phyloP scores from a whole-genome alignment of 1,140 invertebrate species.

The Sarcophaga peregrina region DNA sequence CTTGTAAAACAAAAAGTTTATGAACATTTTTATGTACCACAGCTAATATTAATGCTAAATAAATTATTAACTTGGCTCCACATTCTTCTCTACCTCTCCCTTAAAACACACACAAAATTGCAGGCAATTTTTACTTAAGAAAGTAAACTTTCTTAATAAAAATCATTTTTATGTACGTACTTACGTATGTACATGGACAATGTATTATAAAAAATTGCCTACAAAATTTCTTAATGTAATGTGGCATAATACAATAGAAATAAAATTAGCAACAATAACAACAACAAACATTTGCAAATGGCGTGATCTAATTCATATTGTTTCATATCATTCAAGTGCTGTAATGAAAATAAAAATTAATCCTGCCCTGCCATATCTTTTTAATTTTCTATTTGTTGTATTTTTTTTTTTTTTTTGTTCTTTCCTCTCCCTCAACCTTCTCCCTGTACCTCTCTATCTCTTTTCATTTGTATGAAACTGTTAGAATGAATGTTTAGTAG shows the following conservation, averaged over 20 bases:
- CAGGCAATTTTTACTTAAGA: too few species aligned
- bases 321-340: not conserved
- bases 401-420: not conserved
- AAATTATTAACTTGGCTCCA: not conserved
- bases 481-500: constrained; percentile 23
- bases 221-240: too few species aligned
- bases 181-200: too few species aligned
- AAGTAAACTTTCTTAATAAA: too few species aligned
- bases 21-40: not conserved
- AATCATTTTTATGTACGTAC: too few species aligned
- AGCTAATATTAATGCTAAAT: not conserved
- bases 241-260: too few species aligned
- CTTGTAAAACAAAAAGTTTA: constrained; percentile 15
- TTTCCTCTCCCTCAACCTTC: not conserved
- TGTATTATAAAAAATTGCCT: too few species aligned
- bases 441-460: not conserved
- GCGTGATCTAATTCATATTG: constrained; percentile 14
- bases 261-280: too few species aligned
- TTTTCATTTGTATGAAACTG: not conserved
- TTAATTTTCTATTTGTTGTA: not conserved
- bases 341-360: not conserved
- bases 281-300: not conserved
- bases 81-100: too few species aligned
- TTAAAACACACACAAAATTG: too few species aligned
- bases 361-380: not conserved